Conservation (phyloP, 2,797 vertebrate genomes). For the Platyrinchus mystaceus region DNA sequence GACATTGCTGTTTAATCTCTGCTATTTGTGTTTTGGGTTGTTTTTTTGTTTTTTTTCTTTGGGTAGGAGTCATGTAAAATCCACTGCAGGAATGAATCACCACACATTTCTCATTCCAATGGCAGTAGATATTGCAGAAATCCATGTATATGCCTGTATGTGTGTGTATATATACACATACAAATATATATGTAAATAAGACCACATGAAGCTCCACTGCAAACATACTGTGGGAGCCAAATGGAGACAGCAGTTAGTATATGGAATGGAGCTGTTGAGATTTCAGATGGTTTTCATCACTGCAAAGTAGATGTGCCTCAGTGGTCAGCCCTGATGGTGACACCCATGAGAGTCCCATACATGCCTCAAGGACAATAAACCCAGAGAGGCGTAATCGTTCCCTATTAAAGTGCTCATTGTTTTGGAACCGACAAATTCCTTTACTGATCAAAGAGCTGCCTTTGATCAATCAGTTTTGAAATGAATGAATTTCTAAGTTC, state of each 20-base stretch:
- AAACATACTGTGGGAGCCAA: neutral
- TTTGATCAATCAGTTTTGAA: conserved; percentile 26
- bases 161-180: accelerated
- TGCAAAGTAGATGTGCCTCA: accelerated
- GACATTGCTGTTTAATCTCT: neutral
- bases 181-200: neutral
- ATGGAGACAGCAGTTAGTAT: neutral
- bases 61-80: neutral
- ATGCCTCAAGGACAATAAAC: neutral
- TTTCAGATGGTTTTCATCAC: neutral
- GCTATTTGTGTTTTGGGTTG: neutral
- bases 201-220: neutral
- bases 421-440: neutral
- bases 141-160: accelerated
- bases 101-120: neutral
- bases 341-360: neutral
- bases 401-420: neutral
- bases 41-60: neutral
- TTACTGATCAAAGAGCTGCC: conserved; percentile 23
- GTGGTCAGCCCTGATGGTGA: neutral
- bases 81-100: neutral
- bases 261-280: neutral
- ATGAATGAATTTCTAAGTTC: neutral
- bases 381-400: accelerated
- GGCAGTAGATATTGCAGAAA: neutral